A percentile compares a stretch with the other conserved stretches of the same genome.
Conservation (phyloP, 2,888 invertebrate species). For the Gnatocerus cornutus region DNA sequence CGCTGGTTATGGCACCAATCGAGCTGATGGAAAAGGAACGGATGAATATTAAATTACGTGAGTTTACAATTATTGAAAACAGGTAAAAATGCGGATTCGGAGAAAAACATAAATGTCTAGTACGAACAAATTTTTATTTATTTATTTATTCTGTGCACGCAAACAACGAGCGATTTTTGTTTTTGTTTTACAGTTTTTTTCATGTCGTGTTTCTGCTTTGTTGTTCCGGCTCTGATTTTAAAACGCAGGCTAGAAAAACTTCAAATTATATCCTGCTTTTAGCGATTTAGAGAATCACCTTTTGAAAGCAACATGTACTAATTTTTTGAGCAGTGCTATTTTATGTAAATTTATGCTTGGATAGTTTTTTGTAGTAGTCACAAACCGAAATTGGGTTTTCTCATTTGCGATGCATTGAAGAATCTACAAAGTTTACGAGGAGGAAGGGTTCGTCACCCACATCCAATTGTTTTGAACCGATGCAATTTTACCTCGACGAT, state of each 20-base stretch:
- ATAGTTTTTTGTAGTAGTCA: too few relatives aligned
- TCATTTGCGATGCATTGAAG: too few relatives aligned
- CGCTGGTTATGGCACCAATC: conserved; percentile 23
- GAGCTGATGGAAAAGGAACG: conserved; percentile 19
- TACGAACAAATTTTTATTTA: not conserved
- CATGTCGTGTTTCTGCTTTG: not conserved
- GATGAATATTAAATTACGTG: conserved; percentile 25
- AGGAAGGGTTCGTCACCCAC: too few relatives aligned
- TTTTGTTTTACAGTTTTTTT: not conserved
- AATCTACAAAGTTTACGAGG: too few relatives aligned
- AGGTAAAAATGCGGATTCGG: not conserved
- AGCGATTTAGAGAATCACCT: too few relatives aligned
- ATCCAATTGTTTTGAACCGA: too few relatives aligned
- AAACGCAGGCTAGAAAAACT: not conserved
- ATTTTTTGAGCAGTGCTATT: too few relatives aligned
- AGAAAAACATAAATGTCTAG: not conserved
- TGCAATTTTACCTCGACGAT: too few relatives aligned
- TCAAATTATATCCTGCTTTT: too few relatives aligned
- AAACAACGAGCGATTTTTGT: not conserved
- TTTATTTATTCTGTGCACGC: not conserved
- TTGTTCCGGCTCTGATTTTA: not conserved
- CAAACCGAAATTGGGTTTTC: too few relatives aligned
- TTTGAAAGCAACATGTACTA: too few relatives aligned
- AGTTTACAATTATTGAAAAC: conserved; percentile 8
- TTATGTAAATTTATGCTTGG: too few relatives aligned